Base-by-base conservation (phyloP, 2,888 invertebrate genomes). In the Apoderus coryli region DNA sequence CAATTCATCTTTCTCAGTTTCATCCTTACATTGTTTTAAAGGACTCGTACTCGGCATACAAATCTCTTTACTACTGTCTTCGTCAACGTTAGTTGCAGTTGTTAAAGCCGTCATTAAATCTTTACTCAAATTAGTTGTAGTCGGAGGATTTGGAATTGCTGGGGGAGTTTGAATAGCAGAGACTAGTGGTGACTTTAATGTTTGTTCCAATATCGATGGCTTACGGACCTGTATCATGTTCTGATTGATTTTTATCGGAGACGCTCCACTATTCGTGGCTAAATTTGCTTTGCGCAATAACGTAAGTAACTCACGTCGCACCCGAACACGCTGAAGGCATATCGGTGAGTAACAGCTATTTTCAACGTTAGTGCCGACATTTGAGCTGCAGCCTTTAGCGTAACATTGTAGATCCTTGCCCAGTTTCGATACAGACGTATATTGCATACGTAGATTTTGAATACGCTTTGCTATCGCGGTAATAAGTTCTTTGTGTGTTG, bases 311-410 rank as follows among this genome's bases (percentile, higher is more conserved):
- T 82, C 76, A 41, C 72, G 71, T 27, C 82, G 67, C 3, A 84
- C 61, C 42, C 69, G 68, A 4, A 69, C 71, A 50, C 79, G 76
- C 49, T 76, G 75, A 30, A 81, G 61, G 50, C 88, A 89, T 26
- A 79, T 55, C 0, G 86, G 82, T 1, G 88, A 88, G 52, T 81
- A 89, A 47, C 88, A 88, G 27, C 57, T 64, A 0, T 59, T 59
- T 49, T 74, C 53, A 56, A 65, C 33, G 51, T 53, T 45, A 58
- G 64, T 35, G 56, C 54, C 40, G 56, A 53, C 40, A 32, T 53
- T 53, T 28, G 69, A 69, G 52, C 74, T 76, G 48, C 81, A 82
- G 31, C 69, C 67, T 45, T 64, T 66, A 1, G 76, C 73, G 48
- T 82, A 82, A 49, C 82, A 82, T 43, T 67, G 69, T 39, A 70